Base-by-base conservation (phyloP, 92 coral and sea anemone genomes). In the Phymanthus crucifer region DNA sequence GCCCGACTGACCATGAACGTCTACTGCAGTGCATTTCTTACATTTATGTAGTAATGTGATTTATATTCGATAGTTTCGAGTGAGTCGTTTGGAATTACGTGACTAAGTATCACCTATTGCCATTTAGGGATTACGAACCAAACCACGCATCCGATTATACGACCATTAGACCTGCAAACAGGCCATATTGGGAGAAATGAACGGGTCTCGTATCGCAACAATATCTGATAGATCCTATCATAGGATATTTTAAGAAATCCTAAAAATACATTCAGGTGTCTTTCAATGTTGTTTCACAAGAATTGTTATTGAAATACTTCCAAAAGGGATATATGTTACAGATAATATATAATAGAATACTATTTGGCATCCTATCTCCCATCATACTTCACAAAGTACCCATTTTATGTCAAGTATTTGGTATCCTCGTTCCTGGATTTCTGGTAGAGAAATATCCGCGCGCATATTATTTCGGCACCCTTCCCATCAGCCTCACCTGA, bases 151-250 rank as follows among this genome's bases (percentile, higher is more conserved):
- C n/a, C 6, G 64, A 61, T 61, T 34, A 34, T n/a, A 61, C 33
- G 68, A 29, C 29, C 68, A 29, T 61, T 61, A 24, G 68, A 9
- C 66, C 32, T 4, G 18, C 57, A n/a, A 50, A 50, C 57, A 27
- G 8, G 34, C 68, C 68, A 61, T 61, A 61, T 61, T 61, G 68
- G 32, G 68, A 54, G 27, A 54, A 54, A 54, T 19, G 21, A 61
- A 8, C 23, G 27, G 29, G 33, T 23, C 19, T 61, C 33, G 36
- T 7, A 6, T 61, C 33, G 1, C 17, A 12, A 27, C 0, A 24
- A 13, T 29, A 12, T 29, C 13, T 2, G 68, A 11, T 27, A 24
- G 68, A 61, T 61, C 68, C 29, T 8, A 8, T 24, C 35, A 61
- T 1, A 8, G 10, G 24, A 3, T 1, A 54, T 3, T 54, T 14